Conservation (phyloP, 2,113 vertebrate genomes). For the Salvelinus namaycush region DNA sequence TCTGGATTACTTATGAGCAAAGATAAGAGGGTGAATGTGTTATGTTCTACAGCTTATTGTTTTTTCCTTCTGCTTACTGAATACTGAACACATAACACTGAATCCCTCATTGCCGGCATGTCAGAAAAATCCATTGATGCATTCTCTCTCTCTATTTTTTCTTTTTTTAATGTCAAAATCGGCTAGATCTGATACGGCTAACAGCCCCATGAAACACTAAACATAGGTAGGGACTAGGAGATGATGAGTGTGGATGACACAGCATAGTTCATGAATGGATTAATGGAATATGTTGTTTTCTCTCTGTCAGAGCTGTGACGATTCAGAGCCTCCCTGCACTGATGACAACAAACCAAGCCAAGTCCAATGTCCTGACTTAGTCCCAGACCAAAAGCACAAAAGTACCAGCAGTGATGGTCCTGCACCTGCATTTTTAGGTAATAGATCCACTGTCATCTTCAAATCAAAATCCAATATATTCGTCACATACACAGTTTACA, state of each 20-base stretch:
- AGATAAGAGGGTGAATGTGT: neutral
- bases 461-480: too few species aligned
- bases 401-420: constrained; percentile 5
- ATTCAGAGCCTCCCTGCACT: constrained; percentile 9
- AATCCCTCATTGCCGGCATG: neutral
- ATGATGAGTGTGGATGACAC: neutral
- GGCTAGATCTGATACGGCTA: too few species aligned
- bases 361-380: constrained; percentile 31
- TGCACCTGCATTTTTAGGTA: constrained; percentile 45
- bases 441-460: constrained; percentile 3
- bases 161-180: too few species aligned
- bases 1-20: neutral
- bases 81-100: neutral
- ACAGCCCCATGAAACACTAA: too few species aligned
- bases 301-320: constrained; percentile 37
- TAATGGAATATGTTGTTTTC: constrained; percentile 3
- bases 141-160: too few species aligned
- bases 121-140: neutral
- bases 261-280: neutral
- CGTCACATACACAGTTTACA: too few species aligned
- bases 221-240: too few species aligned
- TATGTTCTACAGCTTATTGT: neutral
- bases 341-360: constrained; percentile 21
- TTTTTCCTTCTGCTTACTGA: neutral
- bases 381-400: constrained; percentile 11